Conservation (phyloP, 1,140 invertebrate species). For the Euborellia annulipes region DNA sequence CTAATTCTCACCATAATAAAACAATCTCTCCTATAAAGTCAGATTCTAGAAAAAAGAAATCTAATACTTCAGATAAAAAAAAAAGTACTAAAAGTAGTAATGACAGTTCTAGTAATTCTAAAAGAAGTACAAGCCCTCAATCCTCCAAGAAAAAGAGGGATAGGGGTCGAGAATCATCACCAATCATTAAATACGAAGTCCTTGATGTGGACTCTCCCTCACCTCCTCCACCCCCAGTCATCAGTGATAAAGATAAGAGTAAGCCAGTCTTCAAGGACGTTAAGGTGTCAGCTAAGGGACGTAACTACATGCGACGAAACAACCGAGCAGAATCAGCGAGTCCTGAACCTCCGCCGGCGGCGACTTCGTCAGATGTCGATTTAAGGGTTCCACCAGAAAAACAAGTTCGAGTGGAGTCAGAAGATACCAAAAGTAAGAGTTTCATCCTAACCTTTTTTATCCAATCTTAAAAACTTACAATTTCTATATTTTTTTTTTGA, state of each 20-base stretch:
- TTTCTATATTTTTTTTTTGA: not conserved
- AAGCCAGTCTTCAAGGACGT: constrained; percentile 39
- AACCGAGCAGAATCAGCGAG: constrained; percentile 25
- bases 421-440: constrained; percentile 9
- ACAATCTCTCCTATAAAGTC: not conserved
- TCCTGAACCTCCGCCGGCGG: not conserved
- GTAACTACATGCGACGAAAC: constrained; percentile 46
- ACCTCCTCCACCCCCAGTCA: constrained; percentile 19
- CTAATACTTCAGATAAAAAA: constrained; percentile 6
- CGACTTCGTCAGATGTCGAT: constrained; percentile 10
- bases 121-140: constrained; percentile 22
- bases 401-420: not conserved
- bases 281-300: constrained; percentile 37
- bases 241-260: constrained; percentile 8
- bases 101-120: not conserved
- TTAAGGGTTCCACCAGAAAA: constrained; percentile 11
- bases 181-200: constrained; percentile 3
- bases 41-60: not conserved
- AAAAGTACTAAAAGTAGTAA: constrained; percentile 8
- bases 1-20: constrained; percentile 2
- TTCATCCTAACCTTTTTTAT: not conserved
- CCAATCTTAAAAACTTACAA: too few species aligned
- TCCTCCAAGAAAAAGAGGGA: constrained; percentile 27
- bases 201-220: constrained; percentile 30
- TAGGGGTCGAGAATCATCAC: constrained; percentile 10